Base-by-base conservation (phyloP, 2,113 vertebrate genomes). In the Cyanoliseus patagonus region DNA sequence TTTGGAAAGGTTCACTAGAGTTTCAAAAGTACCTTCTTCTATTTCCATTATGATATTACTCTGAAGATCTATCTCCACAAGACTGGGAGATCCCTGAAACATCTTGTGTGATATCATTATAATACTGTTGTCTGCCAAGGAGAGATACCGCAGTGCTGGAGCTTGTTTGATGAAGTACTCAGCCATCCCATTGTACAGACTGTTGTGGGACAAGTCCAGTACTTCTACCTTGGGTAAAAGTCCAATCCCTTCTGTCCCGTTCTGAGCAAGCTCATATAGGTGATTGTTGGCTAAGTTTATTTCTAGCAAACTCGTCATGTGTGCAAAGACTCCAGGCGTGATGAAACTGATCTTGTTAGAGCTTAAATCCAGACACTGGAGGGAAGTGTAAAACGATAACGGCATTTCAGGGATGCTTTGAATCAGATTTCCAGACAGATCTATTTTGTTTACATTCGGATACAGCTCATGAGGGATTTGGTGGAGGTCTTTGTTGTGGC, bases 31-130 rank as follows among this genome's bases (percentile, higher is more conserved):
- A 3, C 99, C 99, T 9, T 98, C 98, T 93, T 99, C 98, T 16
- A 99, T 99, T 94, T 99, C 99, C 97, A 99, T 96, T 66, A 99
- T 99, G 91, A 99, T 98, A 5, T 99, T 99, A 49, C 99, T 99
- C 75, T 99, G 99, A 13, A 99, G 98, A 94, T 98, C 98, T 72
- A 99, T 94, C 67, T 93, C 98, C 66, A 93, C 97, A 22, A 99
- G 84, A 2, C 8, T 94, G 1, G 94, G 97, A 27, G 97, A 95
- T 17, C 98, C 98, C 28, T 77, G 88, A 93, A 99, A 99, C 52
- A 98, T 99, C 16, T 93, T 90, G 3, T 97, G 97, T 10, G 97
- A 94, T 47, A 99, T 97, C 91, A 97, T 98, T 4, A 98, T 98
- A 83, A 99, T 99, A 97, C 99, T 99, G 89, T 99, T 99, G 83